Evolutionary conservation across 1,140 invertebrate species (phyloP).

Genomic region (Rhysida immarginata): DNA sequence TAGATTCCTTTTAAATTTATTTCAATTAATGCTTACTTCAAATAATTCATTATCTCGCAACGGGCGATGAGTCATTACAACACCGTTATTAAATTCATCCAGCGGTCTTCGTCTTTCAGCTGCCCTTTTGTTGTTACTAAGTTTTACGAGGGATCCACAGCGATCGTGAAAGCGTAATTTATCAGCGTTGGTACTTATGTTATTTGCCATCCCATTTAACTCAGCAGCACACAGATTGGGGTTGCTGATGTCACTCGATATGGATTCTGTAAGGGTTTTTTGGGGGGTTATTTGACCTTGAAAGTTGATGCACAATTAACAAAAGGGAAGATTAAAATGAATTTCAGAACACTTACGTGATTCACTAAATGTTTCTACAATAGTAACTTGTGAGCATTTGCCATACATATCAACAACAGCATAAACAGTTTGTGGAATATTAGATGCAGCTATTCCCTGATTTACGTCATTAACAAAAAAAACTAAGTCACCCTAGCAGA

Average conservation of each 20-base stretch:
- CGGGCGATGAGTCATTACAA: constrained; percentile 78
- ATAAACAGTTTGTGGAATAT: constrained; percentile 58
- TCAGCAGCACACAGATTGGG: too few relatives aligned
- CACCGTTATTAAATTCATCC: constrained; percentile 90
- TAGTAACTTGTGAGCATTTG: constrained; percentile 72
- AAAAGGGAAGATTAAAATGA: too few relatives aligned
- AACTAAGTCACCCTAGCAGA: constrained; percentile 54
- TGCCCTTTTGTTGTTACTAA: constrained; percentile 65
- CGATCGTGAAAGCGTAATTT: constrained; percentile 70
- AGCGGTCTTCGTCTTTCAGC: constrained; percentile 68
- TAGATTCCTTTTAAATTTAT: too few relatives aligned
- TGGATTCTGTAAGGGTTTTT: too few relatives aligned
- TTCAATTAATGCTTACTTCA: constrained; percentile 45
- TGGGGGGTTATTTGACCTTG: too few relatives aligned
- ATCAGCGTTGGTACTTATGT: constrained; percentile 19
- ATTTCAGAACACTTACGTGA: constrained; percentile 16
- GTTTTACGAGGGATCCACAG: constrained; percentile 70
- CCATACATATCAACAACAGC: constrained; percentile 83
- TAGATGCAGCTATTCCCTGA: constrained; percentile 65
- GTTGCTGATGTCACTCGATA: too few relatives aligned
- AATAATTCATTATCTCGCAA: constrained; percentile 78
- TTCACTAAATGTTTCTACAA: constrained; percentile 22
- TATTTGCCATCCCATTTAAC: too few relatives aligned
- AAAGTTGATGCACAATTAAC: too few relatives aligned
- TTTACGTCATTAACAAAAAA: constrained; percentile 80